phyloP scores from a whole-genome alignment of 1,140 invertebrate species.

The Calephelis nemesis region DNA sequence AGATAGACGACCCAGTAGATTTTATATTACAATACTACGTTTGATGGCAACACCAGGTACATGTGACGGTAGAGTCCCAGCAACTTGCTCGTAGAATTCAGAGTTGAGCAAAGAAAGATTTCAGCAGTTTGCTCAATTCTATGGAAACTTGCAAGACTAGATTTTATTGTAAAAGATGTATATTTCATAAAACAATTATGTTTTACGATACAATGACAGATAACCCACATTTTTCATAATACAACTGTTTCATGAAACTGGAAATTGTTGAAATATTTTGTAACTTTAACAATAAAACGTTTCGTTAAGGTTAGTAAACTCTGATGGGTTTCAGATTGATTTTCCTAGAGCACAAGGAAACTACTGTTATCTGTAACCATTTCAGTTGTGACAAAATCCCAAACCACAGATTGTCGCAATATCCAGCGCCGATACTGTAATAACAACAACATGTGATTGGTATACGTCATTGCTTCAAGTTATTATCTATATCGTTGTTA shows the following conservation, averaged over 20 bases:
- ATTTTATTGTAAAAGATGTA: neutral
- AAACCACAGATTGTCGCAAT: neutral
- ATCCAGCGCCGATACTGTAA: neutral
- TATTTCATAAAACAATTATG: neutral
- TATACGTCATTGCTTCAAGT: neutral
- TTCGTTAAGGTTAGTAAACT: neutral
- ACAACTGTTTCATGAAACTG: neutral
- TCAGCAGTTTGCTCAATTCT: too few species aligned
- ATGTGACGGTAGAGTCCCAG: too few species aligned
- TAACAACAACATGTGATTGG: slow-evolving; percentile 1
- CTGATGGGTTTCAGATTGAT: neutral
- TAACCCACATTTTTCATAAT: neutral
- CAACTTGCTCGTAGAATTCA: too few species aligned
- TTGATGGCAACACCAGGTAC: too few species aligned
- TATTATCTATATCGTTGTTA: neutral
- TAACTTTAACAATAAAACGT: neutral
- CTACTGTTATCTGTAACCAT: neutral
- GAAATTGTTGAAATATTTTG: neutral
- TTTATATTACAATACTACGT: too few species aligned
- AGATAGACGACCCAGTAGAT: too few species aligned
- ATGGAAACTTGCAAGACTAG: neutral
- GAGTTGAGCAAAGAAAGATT: too few species aligned
- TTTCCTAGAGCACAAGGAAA: neutral
- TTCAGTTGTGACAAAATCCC: slow-evolving; percentile 3
- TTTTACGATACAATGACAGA: slow-evolving; percentile 1